Evolutionary conservation across 2,888 invertebrate species (phyloP), one percentile per base, ranked within the genome.

Genomic region (Platycheirus albimanus): DNA sequence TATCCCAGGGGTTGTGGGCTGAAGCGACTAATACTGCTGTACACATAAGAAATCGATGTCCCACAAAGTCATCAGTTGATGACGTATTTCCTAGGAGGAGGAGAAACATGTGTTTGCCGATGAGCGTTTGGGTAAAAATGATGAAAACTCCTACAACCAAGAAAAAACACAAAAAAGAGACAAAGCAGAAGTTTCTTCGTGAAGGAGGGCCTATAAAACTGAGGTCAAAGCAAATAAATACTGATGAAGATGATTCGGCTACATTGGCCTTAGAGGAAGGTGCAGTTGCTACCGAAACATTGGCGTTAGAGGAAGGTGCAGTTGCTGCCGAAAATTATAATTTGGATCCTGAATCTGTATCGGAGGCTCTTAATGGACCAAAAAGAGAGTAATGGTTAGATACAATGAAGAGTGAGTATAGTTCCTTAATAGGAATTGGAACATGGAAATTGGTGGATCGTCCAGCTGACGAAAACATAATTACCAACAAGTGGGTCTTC

Each of bases 21-120:
- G 87, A 87, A 70, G 87, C 87, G n/a, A 78, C 85, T 0, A 77
- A 69, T 30, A 86, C 86, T 10, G 87, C 86, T n/a, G 41, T 30
- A 15, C 43, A 58, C 24, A 51, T 67, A 13, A 13, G 58, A 5
- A 74, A 74, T 38, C 38, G 64, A 30, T 66, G 38, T 28, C 66
- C 56, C 19, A 52, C 58, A 13, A 74, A 51, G n/a, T 11, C 24
- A 24, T 6, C 24, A 24, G 3, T 24, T 24, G 24, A 24, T 24
- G 24, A 24, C 3, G 24, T 4, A 24, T 24, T 24, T 4, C 6
- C 24, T 24, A 24, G 24, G 3, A 24, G 24, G 24, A 24, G 24
- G 24, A 24, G 6, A 24, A 24, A 24, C 24, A 24, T 6, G 6
- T 24, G 6, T 4, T 24, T 24, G 24, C 24, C 3, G 33, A 7